phyloP scores from a whole-genome alignment of 1,140 invertebrate species.

The Drosophila kohkoa region DNA sequence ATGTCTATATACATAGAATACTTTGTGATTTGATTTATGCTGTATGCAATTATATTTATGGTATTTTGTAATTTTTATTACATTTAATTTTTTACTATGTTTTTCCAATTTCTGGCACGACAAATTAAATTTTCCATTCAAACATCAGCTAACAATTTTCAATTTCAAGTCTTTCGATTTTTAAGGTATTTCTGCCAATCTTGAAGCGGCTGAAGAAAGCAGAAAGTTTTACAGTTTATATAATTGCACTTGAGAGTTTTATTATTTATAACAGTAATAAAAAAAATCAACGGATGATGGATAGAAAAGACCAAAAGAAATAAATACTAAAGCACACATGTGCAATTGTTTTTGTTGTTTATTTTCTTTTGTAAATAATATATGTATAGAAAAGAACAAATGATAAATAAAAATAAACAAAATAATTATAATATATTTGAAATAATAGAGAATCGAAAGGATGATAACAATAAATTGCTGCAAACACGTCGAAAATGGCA shows the following conservation, averaged over 20 bases:
- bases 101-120: conserved; percentile 26
- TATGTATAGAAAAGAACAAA: conserved; percentile 76
- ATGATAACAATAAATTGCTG: conserved; percentile 60
- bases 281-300: conserved; percentile 7
- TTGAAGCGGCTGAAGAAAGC: conserved; percentile 68
- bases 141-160: conserved; percentile 67
- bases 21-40: conserved; percentile 40
- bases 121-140: conserved; percentile 47
- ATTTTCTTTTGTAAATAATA: conserved; percentile 72
- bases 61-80: conserved; percentile 25
- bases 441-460: conserved; percentile 67
- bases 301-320: conserved; percentile 29
- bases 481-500: conserved; percentile 68
- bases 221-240: conserved; percentile 70
- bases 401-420: conserved; percentile 62
- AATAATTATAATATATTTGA: conserved; percentile 56
- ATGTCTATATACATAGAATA: conserved; percentile 25
- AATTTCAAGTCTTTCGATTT: conserved; percentile 75
- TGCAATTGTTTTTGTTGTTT: conserved; percentile 51
- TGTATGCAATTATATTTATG: conserved; percentile 59
- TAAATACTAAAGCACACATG: conserved; percentile 49
- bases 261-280: neutral
- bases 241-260: conserved; percentile 80
- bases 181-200: conserved; percentile 56
- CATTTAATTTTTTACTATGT: conserved; percentile 8